A percentile compares a stretch with the other conserved stretches of the same genome.
These are phyloP conservation scores for Tipula unca DNA, from an alignment of 2,888 invertebrate species.

Conservation along the genomic window DNA sequence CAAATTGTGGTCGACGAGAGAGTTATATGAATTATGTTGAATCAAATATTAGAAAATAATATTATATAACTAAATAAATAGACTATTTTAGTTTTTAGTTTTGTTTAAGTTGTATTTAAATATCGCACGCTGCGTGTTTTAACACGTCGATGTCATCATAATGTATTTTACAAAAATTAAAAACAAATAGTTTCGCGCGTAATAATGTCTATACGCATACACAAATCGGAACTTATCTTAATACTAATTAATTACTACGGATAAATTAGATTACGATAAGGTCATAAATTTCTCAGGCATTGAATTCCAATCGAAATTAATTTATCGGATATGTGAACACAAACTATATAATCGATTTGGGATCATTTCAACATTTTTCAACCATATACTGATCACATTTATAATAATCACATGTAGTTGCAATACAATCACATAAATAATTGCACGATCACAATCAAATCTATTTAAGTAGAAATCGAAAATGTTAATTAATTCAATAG, in stretches of 20 bases:
- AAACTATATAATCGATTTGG: background rate
- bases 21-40: too few species aligned
- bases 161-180: too few species aligned
- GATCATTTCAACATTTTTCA: background rate
- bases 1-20: background rate
- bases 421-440: background rate
- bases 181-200: background rate
- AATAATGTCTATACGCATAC: too few species aligned
- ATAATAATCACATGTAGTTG: background rate
- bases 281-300: background rate
- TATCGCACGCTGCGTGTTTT: background rate
- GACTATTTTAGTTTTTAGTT: background rate
- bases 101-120: background rate
- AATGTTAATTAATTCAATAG: slow-evolving; percentile 1
- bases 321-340: background rate
- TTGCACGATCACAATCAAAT: background rate
- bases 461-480: background rate
- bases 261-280: background rate
- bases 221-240: background rate
- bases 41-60: background rate
- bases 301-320: background rate
- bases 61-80: background rate
- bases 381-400: background rate
- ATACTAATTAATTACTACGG: background rate
- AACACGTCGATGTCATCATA: background rate